phyloP scores from a whole-genome alignment of 2,888 invertebrate species.

The Diachrysia chrysitis region DNA sequence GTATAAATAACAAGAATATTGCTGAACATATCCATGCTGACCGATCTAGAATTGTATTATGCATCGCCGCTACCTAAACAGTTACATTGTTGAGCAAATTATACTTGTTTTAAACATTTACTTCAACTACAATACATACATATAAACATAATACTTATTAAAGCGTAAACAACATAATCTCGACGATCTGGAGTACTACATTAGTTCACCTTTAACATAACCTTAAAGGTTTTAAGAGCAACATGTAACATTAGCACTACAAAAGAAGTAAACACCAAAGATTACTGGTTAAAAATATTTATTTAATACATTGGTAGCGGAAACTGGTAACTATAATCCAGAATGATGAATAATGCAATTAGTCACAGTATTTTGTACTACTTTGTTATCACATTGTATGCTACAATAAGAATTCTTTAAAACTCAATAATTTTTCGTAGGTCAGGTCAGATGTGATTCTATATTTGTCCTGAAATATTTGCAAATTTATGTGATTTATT shows the following conservation, averaged over 20 bases:
- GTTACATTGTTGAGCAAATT: slow-evolving; percentile 32
- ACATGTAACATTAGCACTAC: slow-evolving; percentile 12
- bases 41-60: too few species aligned
- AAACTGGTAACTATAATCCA: neutral
- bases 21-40: too few species aligned
- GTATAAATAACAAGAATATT: too few species aligned
- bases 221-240: slow-evolving; percentile 27
- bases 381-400: neutral
- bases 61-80: too few species aligned
- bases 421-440: neutral
- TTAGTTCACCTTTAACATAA: slow-evolving; percentile 44
- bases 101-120: slow-evolving; percentile 46
- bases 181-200: slow-evolving; percentile 35
- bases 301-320: neutral
- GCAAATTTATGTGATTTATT: neutral
- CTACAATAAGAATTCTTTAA: neutral
- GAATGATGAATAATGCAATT: neutral
- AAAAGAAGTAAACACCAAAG: neutral
- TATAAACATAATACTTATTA: slow-evolving; percentile 39
- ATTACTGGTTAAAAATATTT: slow-evolving; percentile 3
- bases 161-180: slow-evolving; percentile 52
- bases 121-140: slow-evolving; percentile 39
- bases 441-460: neutral
- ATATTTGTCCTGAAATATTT: neutral
- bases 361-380: neutral